Base-by-base conservation (phyloP, 2,113 vertebrate species). In the Eretmochelys imbricata region DNA sequence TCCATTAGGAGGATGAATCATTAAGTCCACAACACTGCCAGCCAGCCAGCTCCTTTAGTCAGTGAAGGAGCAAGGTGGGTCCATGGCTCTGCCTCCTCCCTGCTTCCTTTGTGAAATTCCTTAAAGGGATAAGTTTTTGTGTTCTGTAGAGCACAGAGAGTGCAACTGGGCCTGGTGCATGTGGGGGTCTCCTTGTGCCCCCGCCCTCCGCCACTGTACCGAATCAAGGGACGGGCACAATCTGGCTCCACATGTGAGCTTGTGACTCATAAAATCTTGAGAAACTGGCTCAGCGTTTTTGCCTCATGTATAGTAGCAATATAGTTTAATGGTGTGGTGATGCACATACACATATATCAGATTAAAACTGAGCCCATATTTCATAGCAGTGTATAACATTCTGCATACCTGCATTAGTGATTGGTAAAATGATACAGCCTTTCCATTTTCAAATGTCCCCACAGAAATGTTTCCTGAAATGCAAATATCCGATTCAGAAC, bases 381-480 rank as follows among this genome's bases (percentile, higher is more conserved):
- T 85, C 35, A n/a, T 38, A 88, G 65, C 65, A 38, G n/a, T 22
- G 19, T 72, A 38, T 72, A n/a, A 38, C n/a, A 38, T 38, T 72
- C 17, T 72, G 5, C 46, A 48, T 78, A 46, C 22, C 42, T 48
- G 42, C 24, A 78, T 78, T 78, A 46, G 25, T 29, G 7, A 78
- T 12, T 13, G 22, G 24, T 84, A 53, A 69, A 82, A n/a, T 76
- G 5, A 31, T 72, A 42, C 50, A 29, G 53, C 35, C 54, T 89
- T 85, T 57, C 80, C 69, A 19, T 19, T 35, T 89, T 94, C 79
- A 86, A 53, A 84, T 97, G 25, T 96, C 75, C 55, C 96, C 98
- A 50, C 95, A 99, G 98, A 97, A 95, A 69, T 89, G 49, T 98
- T 98, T 88, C 98, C 98, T 87, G 98, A 98, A 97, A 98, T 99